Percentiles rank a stretch among this genome's conserved stretches.
Conservation (phyloP, 2,797 vertebrate genomes). For the Myotis vivesi region DNA sequence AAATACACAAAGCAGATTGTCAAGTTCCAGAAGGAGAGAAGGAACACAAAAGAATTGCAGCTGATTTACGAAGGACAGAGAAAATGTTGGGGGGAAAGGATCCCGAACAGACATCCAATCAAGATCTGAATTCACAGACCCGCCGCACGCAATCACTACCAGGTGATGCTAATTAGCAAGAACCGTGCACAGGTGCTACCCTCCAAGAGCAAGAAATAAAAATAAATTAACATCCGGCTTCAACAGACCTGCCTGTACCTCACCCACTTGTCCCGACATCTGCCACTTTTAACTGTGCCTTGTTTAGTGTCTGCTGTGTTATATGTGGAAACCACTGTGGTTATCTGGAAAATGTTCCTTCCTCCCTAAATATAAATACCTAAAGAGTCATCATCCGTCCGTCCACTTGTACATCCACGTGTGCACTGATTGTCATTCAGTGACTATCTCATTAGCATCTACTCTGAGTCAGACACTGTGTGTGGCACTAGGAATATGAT, state of each 20-base stretch:
- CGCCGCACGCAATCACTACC: conserved; percentile 54
- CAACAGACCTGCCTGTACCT: not conserved
- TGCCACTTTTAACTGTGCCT: not conserved
- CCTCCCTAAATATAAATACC: not conserved
- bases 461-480: not conserved
- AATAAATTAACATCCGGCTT: not conserved
- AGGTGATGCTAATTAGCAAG: conserved; percentile 68
- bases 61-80: conserved; percentile 37
- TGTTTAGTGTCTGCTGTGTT: not conserved
- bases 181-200: conserved; percentile 65
- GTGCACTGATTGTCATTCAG: not conserved
- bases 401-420: not conserved
- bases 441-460: not conserved
- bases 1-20: conserved; percentile 36
- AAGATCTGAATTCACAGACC: conserved; percentile 61
- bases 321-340: not conserved
- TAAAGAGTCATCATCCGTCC: not conserved
- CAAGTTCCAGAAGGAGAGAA: conserved; percentile 35
- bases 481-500: not conserved
- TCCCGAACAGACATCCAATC: conserved; percentile 54
- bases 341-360: not conserved
- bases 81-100: not conserved
- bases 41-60: not conserved
- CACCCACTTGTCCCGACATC: not conserved
- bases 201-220: not conserved